Conservation (phyloP, 2,113 vertebrate species). For the Motacilla alba region DNA sequence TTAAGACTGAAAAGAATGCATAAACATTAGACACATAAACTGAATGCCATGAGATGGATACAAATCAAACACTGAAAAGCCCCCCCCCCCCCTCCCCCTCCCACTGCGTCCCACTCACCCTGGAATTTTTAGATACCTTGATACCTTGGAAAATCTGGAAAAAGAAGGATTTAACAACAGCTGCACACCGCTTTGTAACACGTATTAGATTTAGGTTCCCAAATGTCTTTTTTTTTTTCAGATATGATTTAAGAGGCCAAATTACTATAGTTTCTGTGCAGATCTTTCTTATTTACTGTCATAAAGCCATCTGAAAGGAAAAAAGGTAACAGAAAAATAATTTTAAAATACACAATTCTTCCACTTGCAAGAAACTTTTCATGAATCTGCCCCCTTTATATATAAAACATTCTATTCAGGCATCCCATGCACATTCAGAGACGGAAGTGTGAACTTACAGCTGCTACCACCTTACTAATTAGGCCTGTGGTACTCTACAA, state of each 20-base stretch:
- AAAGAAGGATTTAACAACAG: neutral
- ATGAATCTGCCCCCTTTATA: neutral
- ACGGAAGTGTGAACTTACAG: neutral
- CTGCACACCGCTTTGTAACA: neutral
- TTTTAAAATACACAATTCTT: neutral
- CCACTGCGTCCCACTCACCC: neutral
- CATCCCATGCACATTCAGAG: neutral
- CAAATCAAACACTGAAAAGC: neutral
- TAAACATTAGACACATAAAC: neutral
- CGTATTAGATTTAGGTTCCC: neutral
- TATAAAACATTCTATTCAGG: neutral
- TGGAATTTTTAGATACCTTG: neutral
- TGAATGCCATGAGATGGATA: neutral
- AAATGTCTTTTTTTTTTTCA: neutral
- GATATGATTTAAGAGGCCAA: neutral
- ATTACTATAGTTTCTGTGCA: neutral
- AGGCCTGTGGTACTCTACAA: neutral
- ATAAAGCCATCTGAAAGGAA: neutral
- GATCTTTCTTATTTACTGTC: neutral
- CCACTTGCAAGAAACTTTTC: neutral
- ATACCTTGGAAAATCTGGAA: neutral
- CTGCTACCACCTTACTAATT: neutral
- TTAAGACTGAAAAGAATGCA: neutral
- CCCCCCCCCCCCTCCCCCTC: fast-evolving
- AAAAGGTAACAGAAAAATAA: neutral